These are phyloP conservation scores for Pomatorhinus ruficollis DNA, from an alignment of 2,113 vertebrate genomes.

Conservation along the genomic window DNA sequence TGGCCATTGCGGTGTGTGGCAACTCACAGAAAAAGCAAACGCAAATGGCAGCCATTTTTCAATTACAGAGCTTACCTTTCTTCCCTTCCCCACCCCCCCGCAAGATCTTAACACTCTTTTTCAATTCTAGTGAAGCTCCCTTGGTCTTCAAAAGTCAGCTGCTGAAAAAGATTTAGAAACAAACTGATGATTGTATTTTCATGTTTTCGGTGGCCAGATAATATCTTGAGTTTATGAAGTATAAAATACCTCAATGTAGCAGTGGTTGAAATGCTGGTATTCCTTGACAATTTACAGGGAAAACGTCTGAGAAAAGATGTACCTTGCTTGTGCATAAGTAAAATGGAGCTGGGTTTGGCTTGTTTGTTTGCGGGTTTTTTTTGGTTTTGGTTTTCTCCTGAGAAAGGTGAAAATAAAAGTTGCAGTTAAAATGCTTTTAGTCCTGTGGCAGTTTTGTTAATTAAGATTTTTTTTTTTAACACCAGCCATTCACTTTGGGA, in stretches of 20 bases:
- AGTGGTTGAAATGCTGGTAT: background rate
- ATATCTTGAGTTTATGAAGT: background rate
- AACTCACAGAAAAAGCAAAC: background rate
- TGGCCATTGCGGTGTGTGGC: background rate
- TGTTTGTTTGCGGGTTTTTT: background rate
- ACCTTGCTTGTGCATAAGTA: background rate
- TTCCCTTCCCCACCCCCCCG: accelerated
- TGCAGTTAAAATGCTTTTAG: background rate
- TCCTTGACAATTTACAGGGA: background rate
- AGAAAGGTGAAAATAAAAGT: background rate
- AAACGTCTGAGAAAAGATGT: background rate
- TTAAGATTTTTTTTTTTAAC: background rate
- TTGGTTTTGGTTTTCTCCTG: background rate
- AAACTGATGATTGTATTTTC: background rate
- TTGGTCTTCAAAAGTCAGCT: background rate
- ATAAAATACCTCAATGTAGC: background rate
- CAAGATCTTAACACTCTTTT: background rate
- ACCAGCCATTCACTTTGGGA: background rate
- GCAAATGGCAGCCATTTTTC: background rate
- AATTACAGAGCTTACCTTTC: background rate
- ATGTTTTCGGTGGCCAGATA: background rate
- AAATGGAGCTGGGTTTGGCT: background rate
- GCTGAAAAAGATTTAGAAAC: background rate
- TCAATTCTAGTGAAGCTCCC: background rate
- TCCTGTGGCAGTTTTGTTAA: background rate